Conservation (phyloP, 2,113 vertebrate genomes). For the Ceyx cyanopectus region DNA sequence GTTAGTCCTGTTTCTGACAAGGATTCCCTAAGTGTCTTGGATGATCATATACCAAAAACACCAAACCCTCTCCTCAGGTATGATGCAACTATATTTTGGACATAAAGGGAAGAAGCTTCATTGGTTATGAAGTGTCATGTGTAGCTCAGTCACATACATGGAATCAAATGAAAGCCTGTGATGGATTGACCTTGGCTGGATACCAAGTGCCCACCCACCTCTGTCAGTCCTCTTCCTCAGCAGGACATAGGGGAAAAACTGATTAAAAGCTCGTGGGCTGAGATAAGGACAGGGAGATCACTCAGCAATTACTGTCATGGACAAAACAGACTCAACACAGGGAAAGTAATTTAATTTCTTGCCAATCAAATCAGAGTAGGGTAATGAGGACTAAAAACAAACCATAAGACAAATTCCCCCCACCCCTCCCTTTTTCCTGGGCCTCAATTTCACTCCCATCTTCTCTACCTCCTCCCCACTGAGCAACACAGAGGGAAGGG, state of each 20-base stretch:
- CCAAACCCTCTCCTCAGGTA: not conserved
- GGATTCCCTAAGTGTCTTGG: not conserved
- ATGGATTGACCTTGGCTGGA: not conserved
- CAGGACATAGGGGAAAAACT: not conserved
- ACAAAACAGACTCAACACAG: not conserved
- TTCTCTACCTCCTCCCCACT: no score
- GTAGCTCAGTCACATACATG: not conserved
- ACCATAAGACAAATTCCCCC: not conserved
- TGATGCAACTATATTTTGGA: not conserved
- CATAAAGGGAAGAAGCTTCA: not conserved
- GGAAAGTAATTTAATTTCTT: not conserved
- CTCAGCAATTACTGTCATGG: no score
- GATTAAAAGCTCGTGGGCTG: not conserved
- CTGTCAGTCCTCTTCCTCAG: not conserved
- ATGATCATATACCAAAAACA: not conserved
- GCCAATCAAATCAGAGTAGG: not conserved
- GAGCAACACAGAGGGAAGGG: no score
- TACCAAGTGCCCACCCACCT: not conserved
- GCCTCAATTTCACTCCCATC: not conserved
- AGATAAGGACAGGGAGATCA: not conserved
- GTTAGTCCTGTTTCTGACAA: not conserved
- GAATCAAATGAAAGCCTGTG: not conserved
- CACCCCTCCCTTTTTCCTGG: not conserved
- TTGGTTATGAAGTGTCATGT: not conserved
- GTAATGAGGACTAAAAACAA: not conserved